Conservation (phyloP, 2,113 vertebrate species). For the Ascaphus truei region DNA sequence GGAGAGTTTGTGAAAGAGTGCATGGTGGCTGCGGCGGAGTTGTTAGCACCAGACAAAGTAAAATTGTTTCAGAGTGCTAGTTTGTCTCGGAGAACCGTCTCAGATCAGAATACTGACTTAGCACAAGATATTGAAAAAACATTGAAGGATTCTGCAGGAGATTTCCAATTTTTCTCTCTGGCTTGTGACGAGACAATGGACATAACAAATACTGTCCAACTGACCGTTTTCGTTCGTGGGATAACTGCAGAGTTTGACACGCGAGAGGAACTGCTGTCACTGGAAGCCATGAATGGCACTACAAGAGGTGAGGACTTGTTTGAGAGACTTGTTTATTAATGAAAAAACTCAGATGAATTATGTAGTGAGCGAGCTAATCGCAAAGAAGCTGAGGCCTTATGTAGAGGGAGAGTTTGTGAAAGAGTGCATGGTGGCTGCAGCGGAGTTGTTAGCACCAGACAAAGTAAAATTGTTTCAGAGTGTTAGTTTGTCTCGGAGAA, state of each 20-base stretch:
- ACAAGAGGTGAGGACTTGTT: conserved; percentile 29
- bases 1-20: neutral
- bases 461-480: conserved; percentile 32
- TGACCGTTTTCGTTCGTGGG: neutral
- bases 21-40: neutral
- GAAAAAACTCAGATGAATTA: conserved; percentile 20
- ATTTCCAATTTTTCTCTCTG: neutral
- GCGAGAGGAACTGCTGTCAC: conserved; percentile 32
- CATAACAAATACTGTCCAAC: neutral
- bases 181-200: neutral
- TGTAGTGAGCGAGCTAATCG: conserved; percentile 32
- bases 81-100: neutral
- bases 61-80: neutral
- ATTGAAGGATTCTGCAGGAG: neutral
- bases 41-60: neutral
- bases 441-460: neutral
- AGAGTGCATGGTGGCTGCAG: conserved; percentile 25
- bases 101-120: neutral
- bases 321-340: conserved; percentile 13
- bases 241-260: conserved; percentile 17
- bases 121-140: neutral
- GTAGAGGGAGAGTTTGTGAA: conserved; percentile 15
- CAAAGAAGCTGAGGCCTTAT: conserved; percentile 29
- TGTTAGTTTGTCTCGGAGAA: conserved; percentile 29
- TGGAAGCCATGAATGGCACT: conserved; percentile 8